These are phyloP conservation scores for Hemistola chrysoprasaria DNA, from an alignment of 2,888 invertebrate species.

Conservation along the genomic window DNA sequence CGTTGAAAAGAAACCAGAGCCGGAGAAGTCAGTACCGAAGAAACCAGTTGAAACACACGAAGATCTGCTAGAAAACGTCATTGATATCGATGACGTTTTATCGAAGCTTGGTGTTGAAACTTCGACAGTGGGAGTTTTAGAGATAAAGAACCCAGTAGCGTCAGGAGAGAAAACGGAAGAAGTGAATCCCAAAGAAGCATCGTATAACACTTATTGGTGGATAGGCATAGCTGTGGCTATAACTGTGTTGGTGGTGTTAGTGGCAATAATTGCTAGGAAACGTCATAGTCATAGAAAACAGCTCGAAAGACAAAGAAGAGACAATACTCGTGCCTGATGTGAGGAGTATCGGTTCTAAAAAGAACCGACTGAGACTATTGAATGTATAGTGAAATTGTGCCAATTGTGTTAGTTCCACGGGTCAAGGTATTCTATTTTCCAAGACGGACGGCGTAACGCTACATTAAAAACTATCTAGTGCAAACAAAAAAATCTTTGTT, in stretches of 20 bases:
- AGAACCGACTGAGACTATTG: constrained; percentile 55
- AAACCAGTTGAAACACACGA: constrained; percentile 35
- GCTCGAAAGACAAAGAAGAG: constrained; percentile 69
- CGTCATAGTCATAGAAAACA: constrained; percentile 77
- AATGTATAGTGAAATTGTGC: constrained; percentile 59
- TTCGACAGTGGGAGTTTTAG: constrained; percentile 71
- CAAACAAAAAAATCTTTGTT: no score
- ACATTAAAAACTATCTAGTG: not conserved
- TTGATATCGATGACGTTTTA: constrained; percentile 55
- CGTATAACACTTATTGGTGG: constrained; percentile 77
- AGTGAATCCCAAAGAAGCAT: constrained; percentile 59
- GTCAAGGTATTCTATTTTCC: constrained; percentile 16
- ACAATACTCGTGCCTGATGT: constrained; percentile 73
- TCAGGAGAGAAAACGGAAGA: constrained; percentile 52
- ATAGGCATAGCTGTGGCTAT: constrained; percentile 73
- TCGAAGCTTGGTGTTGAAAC: constrained; percentile 60
- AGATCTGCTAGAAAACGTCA: constrained; percentile 51
- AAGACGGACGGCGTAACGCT: constrained; percentile 11
- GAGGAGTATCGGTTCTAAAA: constrained; percentile 79
- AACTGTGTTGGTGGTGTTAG: constrained; percentile 60
- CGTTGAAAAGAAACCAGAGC: constrained; percentile 20
- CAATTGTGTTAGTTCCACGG: constrained; percentile 47
- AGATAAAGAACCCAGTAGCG: constrained; percentile 67
- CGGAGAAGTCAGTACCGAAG: constrained; percentile 5
- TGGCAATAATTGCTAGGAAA: constrained; percentile 73